Conservation (phyloP, 64 coral and sea anemone species). For the Montipora efflorescens region DNA sequence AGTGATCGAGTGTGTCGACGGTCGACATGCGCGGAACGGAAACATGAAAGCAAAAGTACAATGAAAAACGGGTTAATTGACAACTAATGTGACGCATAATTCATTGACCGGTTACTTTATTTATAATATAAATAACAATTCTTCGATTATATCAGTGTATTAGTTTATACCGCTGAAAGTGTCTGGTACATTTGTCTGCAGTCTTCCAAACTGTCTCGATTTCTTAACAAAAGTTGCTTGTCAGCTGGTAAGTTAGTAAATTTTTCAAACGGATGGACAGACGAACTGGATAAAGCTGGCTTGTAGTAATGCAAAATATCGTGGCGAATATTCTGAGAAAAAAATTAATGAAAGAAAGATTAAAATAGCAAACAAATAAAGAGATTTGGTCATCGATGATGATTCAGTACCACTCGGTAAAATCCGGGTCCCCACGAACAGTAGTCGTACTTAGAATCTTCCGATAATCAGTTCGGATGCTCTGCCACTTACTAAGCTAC, state of each 20-base stretch:
- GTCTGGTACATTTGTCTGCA: constrained; percentile 41
- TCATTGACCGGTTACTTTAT: neutral
- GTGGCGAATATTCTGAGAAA: constrained; percentile 30
- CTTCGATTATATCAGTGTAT: neutral
- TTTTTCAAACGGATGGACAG: constrained; percentile 46
- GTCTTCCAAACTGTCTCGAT: constrained; percentile 20
- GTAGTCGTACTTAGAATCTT: too few species aligned
- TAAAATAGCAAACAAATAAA: neutral
- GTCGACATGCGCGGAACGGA: too few species aligned
- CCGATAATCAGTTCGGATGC: too few species aligned
- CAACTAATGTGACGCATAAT: neutral
- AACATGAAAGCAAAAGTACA: too few species aligned
- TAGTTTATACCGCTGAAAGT: neutral
- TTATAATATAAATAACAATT: too few species aligned
- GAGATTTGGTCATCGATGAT: neutral
- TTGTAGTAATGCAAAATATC: constrained; percentile 70
- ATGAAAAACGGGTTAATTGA: too few species aligned
- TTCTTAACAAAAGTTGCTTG: constrained; percentile 52
- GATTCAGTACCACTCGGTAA: too few species aligned
- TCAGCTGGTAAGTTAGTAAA: constrained; percentile 62
- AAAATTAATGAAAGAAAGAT: neutral
- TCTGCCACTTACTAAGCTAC: too few species aligned
- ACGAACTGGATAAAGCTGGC: neutral
- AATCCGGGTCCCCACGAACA: too few species aligned
- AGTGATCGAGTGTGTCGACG: too few species aligned